Evolutionary conservation across 2,888 invertebrate species (phyloP).

Genomic region (Minunthozetes semirufus): DNA sequence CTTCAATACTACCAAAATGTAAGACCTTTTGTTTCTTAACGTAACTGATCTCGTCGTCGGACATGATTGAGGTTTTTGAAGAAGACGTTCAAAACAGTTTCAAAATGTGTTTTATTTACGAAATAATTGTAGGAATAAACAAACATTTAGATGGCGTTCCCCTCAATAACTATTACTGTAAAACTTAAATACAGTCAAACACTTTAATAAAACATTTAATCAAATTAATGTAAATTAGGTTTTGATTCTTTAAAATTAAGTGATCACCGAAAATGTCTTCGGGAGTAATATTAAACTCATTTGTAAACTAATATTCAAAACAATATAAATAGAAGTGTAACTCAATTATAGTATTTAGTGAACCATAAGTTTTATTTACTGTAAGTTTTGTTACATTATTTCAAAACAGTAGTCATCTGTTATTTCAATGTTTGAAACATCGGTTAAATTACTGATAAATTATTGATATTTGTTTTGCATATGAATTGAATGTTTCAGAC

Average conservation of each 20-base stretch:
- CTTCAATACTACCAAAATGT: conserved; percentile 85
- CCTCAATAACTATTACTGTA: neutral
- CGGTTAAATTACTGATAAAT: neutral
- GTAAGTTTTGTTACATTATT: too few species aligned
- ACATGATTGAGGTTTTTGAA: conserved; percentile 14
- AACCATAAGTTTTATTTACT: too few species aligned
- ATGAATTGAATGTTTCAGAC: neutral
- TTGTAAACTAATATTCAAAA: too few species aligned
- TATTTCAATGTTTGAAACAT: neutral
- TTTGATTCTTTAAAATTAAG: neutral
- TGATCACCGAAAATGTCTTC: too few species aligned
- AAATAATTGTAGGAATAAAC: neutral
- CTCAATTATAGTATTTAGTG: too few species aligned
- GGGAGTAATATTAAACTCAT: too few species aligned
- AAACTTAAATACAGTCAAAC: neutral
- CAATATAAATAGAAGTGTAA: too few species aligned
- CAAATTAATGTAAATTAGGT: too few species aligned
- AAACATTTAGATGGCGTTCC: neutral
- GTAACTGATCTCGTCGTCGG: conserved; percentile 65
- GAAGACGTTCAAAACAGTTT: neutral
- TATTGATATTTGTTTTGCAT: neutral
- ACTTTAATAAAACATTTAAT: too few species aligned
- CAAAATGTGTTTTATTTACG: neutral
- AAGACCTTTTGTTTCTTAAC: conserved; percentile 68
- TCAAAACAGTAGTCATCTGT: neutral